A percentile compares a stretch with the other conserved stretches of the same genome.
Conservation (phyloP, 2,113 vertebrate genomes). For the Erythrocercus mccallii region DNA sequence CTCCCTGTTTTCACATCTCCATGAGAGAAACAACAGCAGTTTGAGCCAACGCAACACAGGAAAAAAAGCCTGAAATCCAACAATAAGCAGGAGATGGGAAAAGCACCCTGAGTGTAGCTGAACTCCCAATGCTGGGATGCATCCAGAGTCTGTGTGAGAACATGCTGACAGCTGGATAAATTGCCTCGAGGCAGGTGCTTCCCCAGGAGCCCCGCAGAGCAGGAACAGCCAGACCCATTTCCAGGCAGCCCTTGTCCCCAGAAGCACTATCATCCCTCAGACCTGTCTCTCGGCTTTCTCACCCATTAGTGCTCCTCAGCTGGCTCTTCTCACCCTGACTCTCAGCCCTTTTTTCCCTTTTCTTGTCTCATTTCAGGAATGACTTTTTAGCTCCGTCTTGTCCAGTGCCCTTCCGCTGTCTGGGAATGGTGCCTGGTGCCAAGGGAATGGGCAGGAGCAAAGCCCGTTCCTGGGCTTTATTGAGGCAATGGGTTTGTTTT, state of each 20-base stretch:
- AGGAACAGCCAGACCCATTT: not conserved
- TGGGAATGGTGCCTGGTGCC: not conserved
- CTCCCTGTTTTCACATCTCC: not conserved
- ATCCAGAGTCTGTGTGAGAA: not conserved
- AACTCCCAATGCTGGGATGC: not conserved
- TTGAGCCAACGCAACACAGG: not conserved
- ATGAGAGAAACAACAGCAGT: not conserved
- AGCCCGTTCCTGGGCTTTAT: not conserved
- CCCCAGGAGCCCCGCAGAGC: not conserved
- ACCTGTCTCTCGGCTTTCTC: not conserved
- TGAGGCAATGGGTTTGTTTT: slow-evolving; percentile 4
- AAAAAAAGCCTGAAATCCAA: not conserved
- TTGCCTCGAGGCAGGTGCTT: not conserved
- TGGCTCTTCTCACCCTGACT: not conserved
- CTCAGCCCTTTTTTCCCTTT: not conserved
- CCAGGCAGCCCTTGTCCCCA: not conserved
- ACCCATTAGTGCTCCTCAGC: not conserved
- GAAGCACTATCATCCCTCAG: not conserved
- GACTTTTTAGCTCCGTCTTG: not conserved
- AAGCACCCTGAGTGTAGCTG: not conserved
- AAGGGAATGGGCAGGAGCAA: not conserved
- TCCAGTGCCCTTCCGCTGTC: not conserved
- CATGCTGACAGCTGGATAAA: not conserved
- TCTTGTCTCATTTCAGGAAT: not conserved
- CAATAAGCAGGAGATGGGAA: not conserved